Base-by-base conservation (phyloP, 1,140 invertebrate genomes). In the Drosophila ambigua region DNA sequence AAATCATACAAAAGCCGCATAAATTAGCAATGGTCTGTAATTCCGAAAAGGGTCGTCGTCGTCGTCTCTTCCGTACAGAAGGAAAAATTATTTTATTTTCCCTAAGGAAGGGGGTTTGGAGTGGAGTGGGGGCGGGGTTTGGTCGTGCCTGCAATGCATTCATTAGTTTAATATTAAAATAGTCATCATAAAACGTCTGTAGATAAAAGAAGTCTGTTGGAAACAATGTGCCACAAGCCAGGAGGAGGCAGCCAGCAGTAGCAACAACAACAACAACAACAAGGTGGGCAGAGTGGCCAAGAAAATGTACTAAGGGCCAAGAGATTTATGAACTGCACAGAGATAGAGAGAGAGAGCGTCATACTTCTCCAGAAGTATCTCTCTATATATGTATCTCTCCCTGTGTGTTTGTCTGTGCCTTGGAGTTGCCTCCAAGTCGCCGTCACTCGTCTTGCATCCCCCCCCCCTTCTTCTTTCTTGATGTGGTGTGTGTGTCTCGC, bases 21-120 rank as follows among this genome's bases (percentile, higher is more conserved):
- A 88, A 88, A 88, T 88, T 88, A 88, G 79, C 79, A 88, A 88
- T 88, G 83, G 83, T 88, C 83, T 83, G 83, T 88, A 88, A 88
- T 83, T 88, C 80, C 63, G 49, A 71, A 81, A 76, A 85, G 81
- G 81, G 81, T 85, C 81, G 79, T 85, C 81, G 28, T 7, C 28
- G 79, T 67, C 60, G 79, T 62, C 73, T n/a, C 35, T n/a, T 24
- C 28, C 64, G 43, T 59, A 59, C 31, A 31, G 54, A 50, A 44
- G 55, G 63, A 68, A 74, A 65, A 69, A 67, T 69, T 50, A 50
- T 51, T 45, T 24, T 13, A 9, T 50, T 11, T 50, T 13, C 26
- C 2, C 2, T n/a, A 45, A 9, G 13, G 54, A 24, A 39, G 26
- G n/a, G 15, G n/a, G n/a, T n/a, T n/a, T 15, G 24, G 8, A 15